These are phyloP conservation scores for Drosophila austrosaltans DNA, from an alignment of 2,888 invertebrate genomes.

Conservation along the genomic window DNA sequence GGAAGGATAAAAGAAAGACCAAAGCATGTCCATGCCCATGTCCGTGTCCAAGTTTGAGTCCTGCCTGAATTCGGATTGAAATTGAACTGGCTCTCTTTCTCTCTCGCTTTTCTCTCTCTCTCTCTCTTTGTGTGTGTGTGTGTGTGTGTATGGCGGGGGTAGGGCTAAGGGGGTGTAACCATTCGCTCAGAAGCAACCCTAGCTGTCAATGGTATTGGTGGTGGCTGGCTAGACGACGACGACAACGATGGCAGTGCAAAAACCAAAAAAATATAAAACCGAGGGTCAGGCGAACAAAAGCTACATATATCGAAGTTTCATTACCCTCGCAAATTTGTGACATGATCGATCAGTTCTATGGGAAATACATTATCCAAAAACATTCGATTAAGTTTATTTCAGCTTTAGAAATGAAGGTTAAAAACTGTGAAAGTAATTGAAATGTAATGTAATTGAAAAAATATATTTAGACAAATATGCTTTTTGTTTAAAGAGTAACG, in stretches of 20 bases:
- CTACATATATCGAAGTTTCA: not conserved
- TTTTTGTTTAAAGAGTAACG: not conserved
- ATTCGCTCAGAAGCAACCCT: constrained; percentile 61
- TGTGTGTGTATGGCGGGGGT: constrained; percentile 4
- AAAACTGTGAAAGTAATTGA: not conserved
- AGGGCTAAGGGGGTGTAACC: constrained; percentile 29
- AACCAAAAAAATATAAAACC: constrained; percentile 41
- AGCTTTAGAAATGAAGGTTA: not conserved
- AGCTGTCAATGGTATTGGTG: constrained; percentile 52
- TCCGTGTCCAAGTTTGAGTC: constrained; percentile 16
- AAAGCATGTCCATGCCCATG: constrained; percentile 26
- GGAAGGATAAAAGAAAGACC: constrained; percentile 18
- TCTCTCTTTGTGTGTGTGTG: not conserved
- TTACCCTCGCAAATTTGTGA: constrained; percentile 2
- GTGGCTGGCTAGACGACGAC: constrained; percentile 26
- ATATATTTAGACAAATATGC: not conserved
- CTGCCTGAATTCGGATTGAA: constrained; percentile 37
- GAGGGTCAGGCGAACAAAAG: not conserved
- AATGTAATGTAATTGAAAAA: not conserved
- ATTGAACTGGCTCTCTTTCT: constrained; percentile 37
- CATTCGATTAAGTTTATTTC: not conserved
- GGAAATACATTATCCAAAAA: too few relatives aligned
- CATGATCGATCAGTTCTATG: too few relatives aligned
- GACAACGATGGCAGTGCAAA: constrained; percentile 51
- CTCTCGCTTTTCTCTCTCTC: not conserved